A percentile compares a stretch with the other conserved stretches of the same genome.
Conservation (phyloP, 2,888 invertebrate species). For the Eupithecia centaureata region DNA sequence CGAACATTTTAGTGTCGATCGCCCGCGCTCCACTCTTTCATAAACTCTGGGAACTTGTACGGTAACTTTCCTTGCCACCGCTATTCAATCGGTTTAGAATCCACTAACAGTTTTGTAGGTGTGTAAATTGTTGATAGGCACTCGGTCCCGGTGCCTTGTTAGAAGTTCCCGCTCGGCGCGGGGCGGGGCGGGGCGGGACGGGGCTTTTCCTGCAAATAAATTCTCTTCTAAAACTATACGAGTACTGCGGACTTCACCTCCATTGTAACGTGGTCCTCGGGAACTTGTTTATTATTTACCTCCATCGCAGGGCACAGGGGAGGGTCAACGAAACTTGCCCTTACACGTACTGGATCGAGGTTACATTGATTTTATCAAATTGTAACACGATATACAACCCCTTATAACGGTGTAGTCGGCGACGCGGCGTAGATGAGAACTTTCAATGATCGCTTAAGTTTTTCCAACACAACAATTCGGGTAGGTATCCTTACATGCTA, state of each 20-base stretch:
- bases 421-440: not conserved
- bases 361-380: constrained; percentile 21
- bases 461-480: not conserved
- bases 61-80: not conserved
- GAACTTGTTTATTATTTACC: constrained; percentile 33
- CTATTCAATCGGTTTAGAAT: not conserved
- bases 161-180: constrained; percentile 20
- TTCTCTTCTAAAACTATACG: constrained; percentile 34
- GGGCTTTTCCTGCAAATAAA: constrained; percentile 32
- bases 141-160: constrained; percentile 9
- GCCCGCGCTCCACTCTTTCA: not conserved
- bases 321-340: constrained; percentile 14
- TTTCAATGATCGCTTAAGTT: not conserved
- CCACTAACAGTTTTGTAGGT: not conserved
- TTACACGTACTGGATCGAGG: constrained; percentile 17
- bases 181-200: constrained; percentile 8
- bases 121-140: constrained; percentile 5
- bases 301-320: not conserved
- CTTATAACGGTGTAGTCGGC: not conserved
- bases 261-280: not conserved
- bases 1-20: not conserved
- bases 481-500: not conserved
- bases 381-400: constrained; percentile 10
- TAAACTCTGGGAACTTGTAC: not conserved
- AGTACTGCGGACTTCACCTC: not conserved